phyloP scores from a whole-genome alignment of 2,113 vertebrate genomes.

The Octodon degus region DNA sequence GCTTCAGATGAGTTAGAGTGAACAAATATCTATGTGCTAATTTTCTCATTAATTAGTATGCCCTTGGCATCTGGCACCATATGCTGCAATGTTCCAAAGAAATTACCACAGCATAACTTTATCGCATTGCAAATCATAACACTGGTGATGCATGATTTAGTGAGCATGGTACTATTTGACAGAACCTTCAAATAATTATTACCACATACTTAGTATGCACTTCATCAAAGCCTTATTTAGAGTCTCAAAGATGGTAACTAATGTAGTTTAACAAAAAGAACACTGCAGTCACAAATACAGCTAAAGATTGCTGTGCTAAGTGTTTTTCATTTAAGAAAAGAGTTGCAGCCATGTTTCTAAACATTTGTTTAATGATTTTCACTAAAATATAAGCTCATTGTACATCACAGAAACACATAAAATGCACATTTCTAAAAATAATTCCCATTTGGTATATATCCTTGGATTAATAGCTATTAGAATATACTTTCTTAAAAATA shows the following conservation, averaged over 20 bases:
- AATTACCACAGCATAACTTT: constrained; percentile 63
- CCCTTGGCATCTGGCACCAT: constrained; percentile 66
- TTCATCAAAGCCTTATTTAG: constrained; percentile 25
- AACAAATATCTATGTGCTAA: constrained; percentile 69
- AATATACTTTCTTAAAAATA: background rate
- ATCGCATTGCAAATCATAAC: constrained; percentile 57
- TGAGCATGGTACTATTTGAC: constrained; percentile 58
- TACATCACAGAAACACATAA: constrained; percentile 38
- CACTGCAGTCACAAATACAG: background rate
- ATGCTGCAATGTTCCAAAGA: constrained; percentile 61
- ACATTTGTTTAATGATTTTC: background rate
- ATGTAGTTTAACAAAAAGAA: constrained; percentile 35
- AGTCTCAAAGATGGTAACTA: background rate
- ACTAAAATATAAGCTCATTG: constrained; percentile 6
- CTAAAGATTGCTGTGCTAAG: background rate
- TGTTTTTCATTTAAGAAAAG: background rate
- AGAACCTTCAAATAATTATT: constrained; percentile 59
- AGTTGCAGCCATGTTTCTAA: background rate
- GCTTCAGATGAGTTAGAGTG: constrained; percentile 29
- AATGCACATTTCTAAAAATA: background rate
- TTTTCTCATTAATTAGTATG: constrained; percentile 77
- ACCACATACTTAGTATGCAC: constrained; percentile 16
- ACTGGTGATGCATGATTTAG: constrained; percentile 61
- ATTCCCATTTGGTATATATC: background rate
- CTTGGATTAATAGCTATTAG: background rate